phyloP scores from a whole-genome alignment of 2,797 vertebrate genomes.

The Xenops minutus region DNA sequence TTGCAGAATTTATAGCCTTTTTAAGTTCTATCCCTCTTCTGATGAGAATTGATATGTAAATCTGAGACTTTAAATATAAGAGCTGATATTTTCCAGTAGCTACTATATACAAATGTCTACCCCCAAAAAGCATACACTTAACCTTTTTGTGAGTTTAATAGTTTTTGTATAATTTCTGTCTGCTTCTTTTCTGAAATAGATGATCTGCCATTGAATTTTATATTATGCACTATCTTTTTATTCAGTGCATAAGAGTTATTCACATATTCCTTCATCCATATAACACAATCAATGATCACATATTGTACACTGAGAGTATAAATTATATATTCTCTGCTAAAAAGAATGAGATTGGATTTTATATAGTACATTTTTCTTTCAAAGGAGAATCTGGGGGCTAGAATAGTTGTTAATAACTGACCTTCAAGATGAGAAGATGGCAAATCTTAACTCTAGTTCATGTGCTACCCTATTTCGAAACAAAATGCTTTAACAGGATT shows the following conservation, averaged over 20 bases:
- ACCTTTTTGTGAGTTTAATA: background rate
- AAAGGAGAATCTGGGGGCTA: background rate
- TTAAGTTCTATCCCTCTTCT: background rate
- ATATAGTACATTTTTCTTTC: background rate
- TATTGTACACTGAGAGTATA: background rate
- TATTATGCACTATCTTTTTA: background rate
- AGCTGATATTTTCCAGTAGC: background rate
- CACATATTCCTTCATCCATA: background rate
- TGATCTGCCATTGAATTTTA: background rate
- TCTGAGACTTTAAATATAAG: background rate
- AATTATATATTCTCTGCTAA: background rate
- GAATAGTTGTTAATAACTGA: background rate
- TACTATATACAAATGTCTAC: background rate
- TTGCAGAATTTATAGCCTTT: background rate
- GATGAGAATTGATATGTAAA: background rate
- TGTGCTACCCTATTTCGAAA: background rate
- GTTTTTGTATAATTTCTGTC: background rate
- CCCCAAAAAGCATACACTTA: background rate
- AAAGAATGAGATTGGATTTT: background rate
- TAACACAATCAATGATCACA: background rate
- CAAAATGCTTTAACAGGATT: background rate
- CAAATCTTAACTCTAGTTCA: background rate
- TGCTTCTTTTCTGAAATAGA: background rate
- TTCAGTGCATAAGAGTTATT: background rate
- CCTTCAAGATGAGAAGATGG: background rate